Percentiles rank a stretch among this genome's conserved stretches.
Conservation (phyloP, 2,888 invertebrate genomes). For the Nemoura dubitans region DNA sequence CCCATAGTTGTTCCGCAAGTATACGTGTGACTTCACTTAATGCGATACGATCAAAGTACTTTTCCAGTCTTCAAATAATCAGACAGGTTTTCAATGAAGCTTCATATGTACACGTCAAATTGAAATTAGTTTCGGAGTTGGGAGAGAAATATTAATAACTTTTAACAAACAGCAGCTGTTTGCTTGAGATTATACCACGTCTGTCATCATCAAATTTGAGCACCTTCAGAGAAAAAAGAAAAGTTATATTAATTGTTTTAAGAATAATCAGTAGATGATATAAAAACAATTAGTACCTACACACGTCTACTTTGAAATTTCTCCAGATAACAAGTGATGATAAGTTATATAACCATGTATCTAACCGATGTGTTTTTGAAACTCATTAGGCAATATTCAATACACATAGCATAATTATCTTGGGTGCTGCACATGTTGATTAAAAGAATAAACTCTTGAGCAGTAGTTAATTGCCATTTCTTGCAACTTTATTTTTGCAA, state of each 20-base stretch:
- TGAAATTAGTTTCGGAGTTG: constrained; percentile 37
- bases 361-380: too few species aligned
- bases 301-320: not conserved
- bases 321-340: not conserved
- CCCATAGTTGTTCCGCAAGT: too few species aligned
- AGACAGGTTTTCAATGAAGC: constrained; percentile 27
- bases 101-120: constrained; percentile 39
- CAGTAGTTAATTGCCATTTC: too few species aligned
- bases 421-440: too few species aligned
- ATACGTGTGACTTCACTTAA: not conserved
- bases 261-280: not conserved
- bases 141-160: constrained; percentile 39
- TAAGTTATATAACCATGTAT: not conserved
- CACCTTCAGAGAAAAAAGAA: constrained; percentile 19
- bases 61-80: not conserved
- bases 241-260: constrained; percentile 22
- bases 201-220: constrained; percentile 35
- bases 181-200: constrained; percentile 1
- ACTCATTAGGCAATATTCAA: too few species aligned
- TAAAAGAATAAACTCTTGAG: too few species aligned
- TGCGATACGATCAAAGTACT: not conserved
- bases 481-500: too few species aligned
- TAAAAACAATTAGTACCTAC: not conserved
- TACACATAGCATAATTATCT: too few species aligned
- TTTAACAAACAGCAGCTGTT: constrained; percentile 27